Percentiles rank a stretch among this genome's conserved stretches.
Conservation (phyloP, 2,113 vertebrate species). For the Erinaceus europaeus region DNA sequence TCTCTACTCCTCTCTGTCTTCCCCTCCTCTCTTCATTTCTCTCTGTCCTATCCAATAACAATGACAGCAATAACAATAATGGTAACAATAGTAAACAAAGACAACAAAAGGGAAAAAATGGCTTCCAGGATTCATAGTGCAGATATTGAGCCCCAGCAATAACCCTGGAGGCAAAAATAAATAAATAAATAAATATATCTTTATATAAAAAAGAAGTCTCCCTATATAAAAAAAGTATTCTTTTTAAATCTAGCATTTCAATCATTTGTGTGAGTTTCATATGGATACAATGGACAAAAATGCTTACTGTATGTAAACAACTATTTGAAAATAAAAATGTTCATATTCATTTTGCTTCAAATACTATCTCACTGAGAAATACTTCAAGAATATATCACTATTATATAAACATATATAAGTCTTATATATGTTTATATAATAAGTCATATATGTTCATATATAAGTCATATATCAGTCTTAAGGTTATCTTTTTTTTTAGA, state of each 20-base stretch:
- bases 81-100: too few relatives aligned
- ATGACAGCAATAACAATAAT: too few relatives aligned
- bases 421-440: background rate
- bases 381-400: background rate
- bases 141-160: too few relatives aligned
- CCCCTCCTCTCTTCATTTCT: too few relatives aligned
- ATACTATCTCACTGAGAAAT: background rate
- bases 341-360: constrained; percentile 8
- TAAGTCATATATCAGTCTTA: background rate
- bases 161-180: too few relatives aligned
- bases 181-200: too few relatives aligned
- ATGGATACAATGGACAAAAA: background rate
- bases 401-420: background rate
- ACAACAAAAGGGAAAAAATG: too few relatives aligned
- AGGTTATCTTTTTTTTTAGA: background rate
- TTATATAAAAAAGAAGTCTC: too few relatives aligned
- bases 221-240: too few relatives aligned
- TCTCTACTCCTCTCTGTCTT: too few relatives aligned
- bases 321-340: background rate
- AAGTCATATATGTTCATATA: background rate
- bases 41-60: too few relatives aligned
- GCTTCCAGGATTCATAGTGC: too few relatives aligned
- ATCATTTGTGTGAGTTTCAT: background rate
- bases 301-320: background rate
- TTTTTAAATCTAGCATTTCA: background rate